phyloP scores from a whole-genome alignment of 2,113 vertebrate species.

The Proterorhinus semilunaris region DNA sequence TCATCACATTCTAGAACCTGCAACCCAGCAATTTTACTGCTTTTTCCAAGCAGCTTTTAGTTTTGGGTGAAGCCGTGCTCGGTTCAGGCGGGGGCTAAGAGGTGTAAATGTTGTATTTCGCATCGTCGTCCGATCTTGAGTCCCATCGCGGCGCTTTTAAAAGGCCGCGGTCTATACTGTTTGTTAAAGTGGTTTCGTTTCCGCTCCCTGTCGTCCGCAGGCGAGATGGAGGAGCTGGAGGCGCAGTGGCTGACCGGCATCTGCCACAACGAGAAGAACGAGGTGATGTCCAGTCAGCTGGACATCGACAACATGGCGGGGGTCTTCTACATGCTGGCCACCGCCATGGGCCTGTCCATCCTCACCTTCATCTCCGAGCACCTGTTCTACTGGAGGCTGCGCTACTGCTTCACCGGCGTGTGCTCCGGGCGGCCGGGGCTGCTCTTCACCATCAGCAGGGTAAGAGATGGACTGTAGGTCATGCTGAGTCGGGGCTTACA shows the following conservation, averaged over 20 bases:
- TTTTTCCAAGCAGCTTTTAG: no score
- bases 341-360: slow-evolving; percentile 93
- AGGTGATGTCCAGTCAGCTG: slow-evolving; percentile 98
- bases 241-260: slow-evolving; percentile 96
- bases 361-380: slow-evolving; percentile 97
- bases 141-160: no score
- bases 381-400: slow-evolving; percentile 96
- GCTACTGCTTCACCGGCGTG: slow-evolving; percentile 96
- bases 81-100: no score
- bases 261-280: slow-evolving; percentile 97
- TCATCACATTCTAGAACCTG: no score
- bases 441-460: slow-evolving; percentile 97
- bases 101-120: no score
- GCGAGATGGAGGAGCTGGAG: slow-evolving; percentile 98
- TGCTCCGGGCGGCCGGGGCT: slow-evolving; percentile 89
- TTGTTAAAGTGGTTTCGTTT: neutral
- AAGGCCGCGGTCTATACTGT: no score
- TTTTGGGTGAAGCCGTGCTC: no score
- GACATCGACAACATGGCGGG: slow-evolving; percentile 99
- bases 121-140: no score
- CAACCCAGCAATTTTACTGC: no score
- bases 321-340: slow-evolving; percentile 98
- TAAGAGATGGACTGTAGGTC: slow-evolving; percentile 65
- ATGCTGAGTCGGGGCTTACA: no score
- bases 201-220: slow-evolving; percentile 54